Conservation (phyloP, 2,888 invertebrate genomes). For the Hipparchia semele region DNA sequence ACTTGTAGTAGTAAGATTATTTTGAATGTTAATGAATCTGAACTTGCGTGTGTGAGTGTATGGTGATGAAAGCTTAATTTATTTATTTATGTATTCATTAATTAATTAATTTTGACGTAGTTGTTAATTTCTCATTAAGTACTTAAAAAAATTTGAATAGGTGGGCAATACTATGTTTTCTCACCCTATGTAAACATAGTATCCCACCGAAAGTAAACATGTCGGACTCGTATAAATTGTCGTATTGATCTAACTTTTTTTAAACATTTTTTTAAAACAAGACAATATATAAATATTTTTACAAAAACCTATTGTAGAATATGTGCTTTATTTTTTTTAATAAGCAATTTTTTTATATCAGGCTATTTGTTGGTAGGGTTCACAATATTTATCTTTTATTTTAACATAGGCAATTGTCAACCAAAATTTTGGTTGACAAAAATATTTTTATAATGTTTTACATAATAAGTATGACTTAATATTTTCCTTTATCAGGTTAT, state of each 20-base stretch:
- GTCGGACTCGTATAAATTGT: not conserved
- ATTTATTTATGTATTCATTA: conserved; percentile 1
- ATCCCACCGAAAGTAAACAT: not conserved
- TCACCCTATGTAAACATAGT: not conserved
- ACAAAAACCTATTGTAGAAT: not conserved
- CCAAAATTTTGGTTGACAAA: conserved; percentile 37
- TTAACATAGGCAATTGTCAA: not conserved
- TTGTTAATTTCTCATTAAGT: not conserved
- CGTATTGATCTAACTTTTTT: not conserved
- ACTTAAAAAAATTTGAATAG: not conserved
- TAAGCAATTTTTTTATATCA: conserved; percentile 28
- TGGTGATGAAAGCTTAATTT: conserved; percentile 5
- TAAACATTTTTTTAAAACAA: not conserved
- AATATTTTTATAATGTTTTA: not conserved
- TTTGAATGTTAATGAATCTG: conserved; percentile 8
- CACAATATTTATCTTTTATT: too few relatives aligned
- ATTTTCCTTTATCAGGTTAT: conserved; percentile 73
- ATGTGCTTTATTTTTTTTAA: conserved; percentile 16
- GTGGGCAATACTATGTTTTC: not conserved
- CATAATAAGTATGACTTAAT: conserved; percentile 39
- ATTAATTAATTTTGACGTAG: not conserved
- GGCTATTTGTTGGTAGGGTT: conserved; percentile 29
- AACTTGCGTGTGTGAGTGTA: conserved; percentile 8
- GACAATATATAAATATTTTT: not conserved
- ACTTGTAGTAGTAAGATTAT: not conserved